Evolutionary conservation across 2,888 invertebrate species (phyloP).

Genomic region (Andrena marginata): DNA sequence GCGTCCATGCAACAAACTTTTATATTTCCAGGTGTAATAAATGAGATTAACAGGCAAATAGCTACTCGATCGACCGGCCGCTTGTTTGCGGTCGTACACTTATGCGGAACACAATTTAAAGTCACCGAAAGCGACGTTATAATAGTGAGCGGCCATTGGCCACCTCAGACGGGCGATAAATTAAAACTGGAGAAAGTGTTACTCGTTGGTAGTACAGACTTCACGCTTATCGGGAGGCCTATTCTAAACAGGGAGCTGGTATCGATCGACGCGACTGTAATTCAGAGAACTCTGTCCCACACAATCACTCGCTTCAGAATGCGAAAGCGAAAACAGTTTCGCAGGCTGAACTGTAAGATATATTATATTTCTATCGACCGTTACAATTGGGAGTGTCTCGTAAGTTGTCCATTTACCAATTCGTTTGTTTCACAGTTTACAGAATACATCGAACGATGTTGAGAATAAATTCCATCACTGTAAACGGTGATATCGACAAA

Average conservation of each 20-base stretch:
- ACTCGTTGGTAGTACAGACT: conserved; percentile 91
- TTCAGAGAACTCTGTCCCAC: conserved; percentile 93
- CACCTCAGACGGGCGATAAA: conserved; percentile 92
- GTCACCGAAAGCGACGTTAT: conserved; percentile 94
- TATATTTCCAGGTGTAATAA: conserved; percentile 86
- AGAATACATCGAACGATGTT: conserved; percentile 90
- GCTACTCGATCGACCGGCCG: conserved; percentile 87
- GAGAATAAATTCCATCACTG: conserved; percentile 91
- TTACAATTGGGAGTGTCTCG: conserved; percentile 36
- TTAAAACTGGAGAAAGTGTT: conserved; percentile 94
- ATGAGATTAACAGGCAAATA: conserved; percentile 89
- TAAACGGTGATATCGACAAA: conserved; percentile 87
- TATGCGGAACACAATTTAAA: conserved; percentile 94
- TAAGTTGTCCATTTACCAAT: background rate
- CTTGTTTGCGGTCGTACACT: conserved; percentile 93
- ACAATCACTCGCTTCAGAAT: conserved; percentile 92
- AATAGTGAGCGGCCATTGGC: conserved; percentile 93
- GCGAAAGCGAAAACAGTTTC: conserved; percentile 91
- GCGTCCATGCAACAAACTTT: background rate
- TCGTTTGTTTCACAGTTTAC: conserved; percentile 84
- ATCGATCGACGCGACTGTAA: conserved; percentile 91
- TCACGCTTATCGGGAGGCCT: conserved; percentile 93
- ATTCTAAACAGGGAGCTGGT: conserved; percentile 91
- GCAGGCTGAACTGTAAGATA: conserved; percentile 89
- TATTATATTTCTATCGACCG: background rate